Evolutionary conservation across 2,797 vertebrate species (phyloP).

Genomic region (Mionectes olivaceus): DNA sequence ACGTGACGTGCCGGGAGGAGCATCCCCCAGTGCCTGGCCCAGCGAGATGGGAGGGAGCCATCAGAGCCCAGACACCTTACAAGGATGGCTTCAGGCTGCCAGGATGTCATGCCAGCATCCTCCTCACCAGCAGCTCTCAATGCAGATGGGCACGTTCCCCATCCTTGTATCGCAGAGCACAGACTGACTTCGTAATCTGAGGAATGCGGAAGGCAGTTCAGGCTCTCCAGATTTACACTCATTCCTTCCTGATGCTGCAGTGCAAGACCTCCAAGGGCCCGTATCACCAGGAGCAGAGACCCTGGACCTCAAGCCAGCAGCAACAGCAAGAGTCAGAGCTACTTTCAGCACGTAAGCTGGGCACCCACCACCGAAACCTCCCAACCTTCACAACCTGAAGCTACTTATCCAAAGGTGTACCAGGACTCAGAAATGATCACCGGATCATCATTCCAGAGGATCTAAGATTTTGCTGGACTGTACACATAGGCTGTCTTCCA

Average conservation of each 20-base stretch:
- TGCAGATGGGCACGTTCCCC: accelerated
- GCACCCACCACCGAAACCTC: not conserved
- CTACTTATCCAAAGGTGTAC: not conserved
- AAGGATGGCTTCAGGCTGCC: not conserved
- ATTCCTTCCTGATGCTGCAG: not conserved
- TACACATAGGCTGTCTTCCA: not conserved
- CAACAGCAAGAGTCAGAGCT: not conserved
- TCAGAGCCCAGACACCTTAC: not conserved
- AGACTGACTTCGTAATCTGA: not conserved
- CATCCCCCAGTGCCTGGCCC: not conserved
- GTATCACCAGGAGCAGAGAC: not conserved
- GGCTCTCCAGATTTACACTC: not conserved
- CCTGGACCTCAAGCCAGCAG: not conserved
- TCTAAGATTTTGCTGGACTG: not conserved
- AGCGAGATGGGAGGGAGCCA: not conserved
- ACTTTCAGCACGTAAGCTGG: not conserved
- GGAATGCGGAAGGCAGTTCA: not conserved
- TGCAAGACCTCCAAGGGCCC: accelerated
- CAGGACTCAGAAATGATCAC: not conserved
- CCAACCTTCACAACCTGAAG: not conserved
- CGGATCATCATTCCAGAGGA: not conserved
- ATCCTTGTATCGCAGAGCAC: not conserved
- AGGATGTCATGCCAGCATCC: not conserved
- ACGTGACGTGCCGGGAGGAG: not conserved
- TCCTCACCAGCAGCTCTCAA: accelerated